These are phyloP conservation scores for Sinocyclocheilus rhinocerous DNA, from an alignment of 2,113 vertebrate genomes.

Conservation along the genomic window DNA sequence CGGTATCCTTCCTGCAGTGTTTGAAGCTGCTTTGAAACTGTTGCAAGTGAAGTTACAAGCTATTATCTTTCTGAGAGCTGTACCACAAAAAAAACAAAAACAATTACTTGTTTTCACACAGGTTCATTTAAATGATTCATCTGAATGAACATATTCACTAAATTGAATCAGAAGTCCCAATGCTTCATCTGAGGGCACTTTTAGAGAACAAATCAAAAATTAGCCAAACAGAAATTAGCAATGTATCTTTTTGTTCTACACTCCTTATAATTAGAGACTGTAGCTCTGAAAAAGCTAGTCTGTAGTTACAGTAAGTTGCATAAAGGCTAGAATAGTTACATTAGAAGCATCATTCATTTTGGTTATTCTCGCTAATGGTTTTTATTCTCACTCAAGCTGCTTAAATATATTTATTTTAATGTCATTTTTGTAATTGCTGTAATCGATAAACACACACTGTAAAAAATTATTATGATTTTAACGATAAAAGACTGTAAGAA, in stretches of 20 bases:
- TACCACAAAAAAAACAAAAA: too few species aligned
- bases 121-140: neutral
- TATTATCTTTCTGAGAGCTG: neutral
- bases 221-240: too few species aligned
- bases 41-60: neutral
- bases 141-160: neutral
- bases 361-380: neutral
- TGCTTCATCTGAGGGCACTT: neutral
- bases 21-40: neutral
- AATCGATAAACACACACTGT: neutral
- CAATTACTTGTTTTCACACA: neutral
- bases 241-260: neutral
- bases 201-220: neutral
- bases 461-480: too few species aligned
- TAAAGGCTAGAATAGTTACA: neutral
- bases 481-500: too few species aligned
- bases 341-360: neutral
- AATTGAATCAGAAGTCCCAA: neutral
- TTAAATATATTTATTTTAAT: conserved; percentile 2
- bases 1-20: neutral
- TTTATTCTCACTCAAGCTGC: neutral
- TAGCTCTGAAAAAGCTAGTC: neutral
- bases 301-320: neutral
- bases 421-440: neutral
- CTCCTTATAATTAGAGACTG: neutral